Evolutionary conservation across 2,113 vertebrate genomes (phyloP).

Genomic region (Syngnathus typhle): DNA sequence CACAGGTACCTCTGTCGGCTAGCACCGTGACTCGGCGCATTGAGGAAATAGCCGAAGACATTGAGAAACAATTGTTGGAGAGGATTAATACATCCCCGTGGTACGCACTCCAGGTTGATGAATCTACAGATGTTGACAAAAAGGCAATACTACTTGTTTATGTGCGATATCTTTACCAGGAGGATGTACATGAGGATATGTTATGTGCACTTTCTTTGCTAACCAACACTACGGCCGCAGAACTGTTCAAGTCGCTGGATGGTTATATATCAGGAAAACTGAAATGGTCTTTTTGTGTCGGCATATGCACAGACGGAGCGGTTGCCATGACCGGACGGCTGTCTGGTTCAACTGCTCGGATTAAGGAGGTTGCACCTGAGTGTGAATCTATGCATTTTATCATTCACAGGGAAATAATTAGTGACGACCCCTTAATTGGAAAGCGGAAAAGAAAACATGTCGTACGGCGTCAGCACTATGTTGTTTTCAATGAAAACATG

Average conservation of each 20-base stretch:
- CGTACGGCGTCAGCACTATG: too few relatives aligned
- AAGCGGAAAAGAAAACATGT: too few relatives aligned
- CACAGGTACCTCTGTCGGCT: slow-evolving; percentile 28
- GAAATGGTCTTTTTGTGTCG: slow-evolving; percentile 1
- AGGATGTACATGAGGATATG: slow-evolving; percentile 29
- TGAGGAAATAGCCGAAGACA: slow-evolving; percentile 21
- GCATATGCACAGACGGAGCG: background rate
- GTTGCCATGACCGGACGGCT: background rate
- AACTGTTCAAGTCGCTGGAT: slow-evolving; percentile 23
- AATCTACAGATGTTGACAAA: slow-evolving; percentile 33
- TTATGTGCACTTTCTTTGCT: slow-evolving; percentile 23
- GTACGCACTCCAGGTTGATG: slow-evolving; percentile 19
- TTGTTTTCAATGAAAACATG: too few relatives aligned
- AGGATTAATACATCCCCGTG: slow-evolving; percentile 23
- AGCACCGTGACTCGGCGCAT: slow-evolving; percentile 21
- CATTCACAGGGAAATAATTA: background rate
- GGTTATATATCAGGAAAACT: slow-evolving; percentile 7
- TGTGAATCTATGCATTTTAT: background rate
- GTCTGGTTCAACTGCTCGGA: background rate
- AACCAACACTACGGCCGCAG: slow-evolving; percentile 23
- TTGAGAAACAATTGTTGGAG: slow-evolving; percentile 3
- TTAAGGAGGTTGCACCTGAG: slow-evolving; percentile 2
- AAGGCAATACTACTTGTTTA: slow-evolving; percentile 33
- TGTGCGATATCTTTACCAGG: slow-evolving; percentile 31
- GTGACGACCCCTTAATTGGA: too few relatives aligned